phyloP scores from a whole-genome alignment of 1,140 invertebrate species.

The Rhopalosiphum padi region DNA sequence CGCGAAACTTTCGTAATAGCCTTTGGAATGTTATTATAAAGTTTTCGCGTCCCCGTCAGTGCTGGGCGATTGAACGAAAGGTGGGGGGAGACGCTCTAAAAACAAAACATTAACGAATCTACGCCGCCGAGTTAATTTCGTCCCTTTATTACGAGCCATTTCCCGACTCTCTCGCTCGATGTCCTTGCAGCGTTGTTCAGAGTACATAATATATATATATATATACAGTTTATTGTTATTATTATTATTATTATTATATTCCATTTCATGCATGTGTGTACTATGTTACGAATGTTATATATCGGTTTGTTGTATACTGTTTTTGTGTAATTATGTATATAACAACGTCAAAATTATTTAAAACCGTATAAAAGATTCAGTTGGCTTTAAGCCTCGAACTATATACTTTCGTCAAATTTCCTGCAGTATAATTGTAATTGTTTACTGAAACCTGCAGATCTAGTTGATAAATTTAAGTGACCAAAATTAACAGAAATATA shows the following conservation, averaged over 20 bases:
- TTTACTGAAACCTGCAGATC: neutral
- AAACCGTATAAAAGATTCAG: neutral
- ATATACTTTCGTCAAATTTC: too few species aligned
- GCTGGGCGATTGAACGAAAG: neutral
- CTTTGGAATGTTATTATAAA: constrained; percentile 56
- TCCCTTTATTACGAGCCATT: constrained; percentile 52
- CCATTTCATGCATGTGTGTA: neutral
- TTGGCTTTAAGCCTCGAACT: neutral
- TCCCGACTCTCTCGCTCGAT: neutral
- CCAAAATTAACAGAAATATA: neutral
- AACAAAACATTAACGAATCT: constrained; percentile 54
- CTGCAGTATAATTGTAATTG: neutral
- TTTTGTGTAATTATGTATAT: neutral
- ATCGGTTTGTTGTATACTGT: neutral
- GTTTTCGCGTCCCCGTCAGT: neutral
- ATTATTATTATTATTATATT: constrained; percentile 1
- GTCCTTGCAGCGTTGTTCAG: neutral
- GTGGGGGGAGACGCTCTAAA: neutral
- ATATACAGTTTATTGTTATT: neutral
- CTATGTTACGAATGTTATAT: neutral
- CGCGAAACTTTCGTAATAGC: constrained; percentile 48
- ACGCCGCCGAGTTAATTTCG: constrained; percentile 50
- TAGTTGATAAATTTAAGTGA: neutral
- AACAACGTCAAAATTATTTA: neutral
- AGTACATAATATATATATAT: neutral